Percentiles rank a stretch among this genome's conserved stretches.
These are phyloP conservation scores for Castor canadensis DNA, from an alignment of 2,113 vertebrate genomes.

Conservation along the genomic window DNA sequence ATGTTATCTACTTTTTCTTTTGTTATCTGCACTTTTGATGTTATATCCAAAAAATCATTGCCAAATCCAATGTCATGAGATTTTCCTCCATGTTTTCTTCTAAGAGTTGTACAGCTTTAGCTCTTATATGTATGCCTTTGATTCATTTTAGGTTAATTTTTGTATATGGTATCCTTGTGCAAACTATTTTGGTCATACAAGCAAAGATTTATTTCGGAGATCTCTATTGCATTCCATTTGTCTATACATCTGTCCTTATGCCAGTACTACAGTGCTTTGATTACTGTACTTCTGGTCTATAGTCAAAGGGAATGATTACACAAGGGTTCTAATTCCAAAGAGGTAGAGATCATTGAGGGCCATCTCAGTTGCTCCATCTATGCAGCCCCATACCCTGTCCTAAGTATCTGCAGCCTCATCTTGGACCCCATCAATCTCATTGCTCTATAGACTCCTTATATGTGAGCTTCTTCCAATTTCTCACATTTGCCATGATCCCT, in stretches of 20 bases:
- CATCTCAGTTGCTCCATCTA: background rate
- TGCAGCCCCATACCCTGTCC: background rate
- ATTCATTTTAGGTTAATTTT: background rate
- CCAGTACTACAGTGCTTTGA: background rate
- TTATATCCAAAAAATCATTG: background rate
- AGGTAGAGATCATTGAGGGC: background rate
- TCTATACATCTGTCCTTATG: background rate
- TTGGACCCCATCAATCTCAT: background rate
- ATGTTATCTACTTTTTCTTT: constrained; percentile 14
- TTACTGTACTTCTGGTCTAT: background rate
- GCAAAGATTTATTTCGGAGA: background rate
- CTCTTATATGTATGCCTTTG: background rate
- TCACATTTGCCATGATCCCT: background rate
- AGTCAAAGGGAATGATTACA: background rate
- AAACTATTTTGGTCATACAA: constrained; percentile 4
- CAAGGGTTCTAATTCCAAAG: background rate
- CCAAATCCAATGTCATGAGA: background rate
- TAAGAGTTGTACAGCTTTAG: background rate
- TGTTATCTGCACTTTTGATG: background rate
- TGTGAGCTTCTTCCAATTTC: background rate
- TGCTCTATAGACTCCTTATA: background rate
- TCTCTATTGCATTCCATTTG: background rate
- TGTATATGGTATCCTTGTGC: background rate
- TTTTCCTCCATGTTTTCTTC: constrained; percentile 20
- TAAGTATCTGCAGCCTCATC: background rate